These are phyloP conservation scores for Polydrusus pterygomalis DNA, from an alignment of 2,888 invertebrate genomes.

Conservation along the genomic window DNA sequence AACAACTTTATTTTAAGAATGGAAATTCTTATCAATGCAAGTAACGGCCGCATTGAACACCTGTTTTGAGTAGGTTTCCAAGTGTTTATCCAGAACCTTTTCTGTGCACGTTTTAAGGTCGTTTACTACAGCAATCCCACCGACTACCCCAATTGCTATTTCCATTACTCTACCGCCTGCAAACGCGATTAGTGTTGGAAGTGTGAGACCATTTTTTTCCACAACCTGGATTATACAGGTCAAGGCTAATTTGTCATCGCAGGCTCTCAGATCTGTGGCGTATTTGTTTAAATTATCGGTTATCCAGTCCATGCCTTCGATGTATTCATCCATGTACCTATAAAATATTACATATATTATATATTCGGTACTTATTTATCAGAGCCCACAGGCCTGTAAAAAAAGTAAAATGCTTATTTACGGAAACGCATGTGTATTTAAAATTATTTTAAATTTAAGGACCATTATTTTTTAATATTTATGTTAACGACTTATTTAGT, in stretches of 20 bases:
- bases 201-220: slow-evolving; percentile 10
- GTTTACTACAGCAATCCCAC: not conserved
- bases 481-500: too few relatives aligned
- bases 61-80: slow-evolving; percentile 3
- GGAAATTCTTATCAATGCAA: slow-evolving; percentile 66
- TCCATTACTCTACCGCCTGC: slow-evolving; percentile 6
- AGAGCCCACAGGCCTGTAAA: too few relatives aligned
- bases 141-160: slow-evolving; percentile 12
- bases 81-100: not conserved
- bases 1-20: slow-evolving; percentile 74
- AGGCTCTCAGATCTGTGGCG: not conserved
- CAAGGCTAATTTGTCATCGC: not conserved
- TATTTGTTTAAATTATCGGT: slow-evolving; percentile 2
- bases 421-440: too few relatives aligned
- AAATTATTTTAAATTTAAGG: too few relatives aligned
- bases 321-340: slow-evolving; percentile 24
- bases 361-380: too few relatives aligned
- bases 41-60: slow-evolving; percentile 12
- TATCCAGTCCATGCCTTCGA: slow-evolving; percentile 15
- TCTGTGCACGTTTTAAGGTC: not conserved
- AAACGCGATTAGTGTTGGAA: not conserved
- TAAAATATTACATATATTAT: not conserved
- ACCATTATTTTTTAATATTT: too few relatives aligned
- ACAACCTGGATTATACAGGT: not conserved
- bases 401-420: too few relatives aligned